phyloP scores from a whole-genome alignment of 1,140 invertebrate species.

The Brachionus koreanus region DNA sequence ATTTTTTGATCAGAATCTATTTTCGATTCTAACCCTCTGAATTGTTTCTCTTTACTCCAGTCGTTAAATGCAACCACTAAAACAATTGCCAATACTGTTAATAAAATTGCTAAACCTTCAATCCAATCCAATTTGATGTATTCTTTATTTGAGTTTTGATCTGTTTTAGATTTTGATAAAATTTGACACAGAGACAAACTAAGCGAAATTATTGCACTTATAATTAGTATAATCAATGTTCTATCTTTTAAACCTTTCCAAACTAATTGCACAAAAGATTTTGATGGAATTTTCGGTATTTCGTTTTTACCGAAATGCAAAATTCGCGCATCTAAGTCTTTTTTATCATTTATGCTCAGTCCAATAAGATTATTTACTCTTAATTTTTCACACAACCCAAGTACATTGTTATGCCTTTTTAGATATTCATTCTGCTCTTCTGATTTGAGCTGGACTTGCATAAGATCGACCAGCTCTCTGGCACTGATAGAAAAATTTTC shows the following conservation, averaged over 20 bases:
- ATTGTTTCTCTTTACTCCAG: constrained; percentile 97
- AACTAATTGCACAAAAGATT: constrained; percentile 94
- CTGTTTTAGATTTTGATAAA: neutral
- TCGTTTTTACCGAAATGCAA: constrained; percentile 93
- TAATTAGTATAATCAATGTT: constrained; percentile 81
- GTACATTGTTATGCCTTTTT: neutral
- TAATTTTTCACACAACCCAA: neutral
- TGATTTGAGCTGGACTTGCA: constrained; percentile 26
- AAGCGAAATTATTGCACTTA: constrained; percentile 57
- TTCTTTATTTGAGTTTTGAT: neutral
- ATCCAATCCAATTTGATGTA: constrained; percentile 68
- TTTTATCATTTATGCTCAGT: constrained; percentile 74
- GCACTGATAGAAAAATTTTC: neutral
- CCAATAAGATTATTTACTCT: constrained; percentile 59
- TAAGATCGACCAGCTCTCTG: constrained; percentile 20
- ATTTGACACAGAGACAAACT: constrained; percentile 56
- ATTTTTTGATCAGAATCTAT: constrained; percentile 99
- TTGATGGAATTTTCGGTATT: constrained; percentile 97
- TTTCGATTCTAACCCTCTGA: constrained; percentile 88
- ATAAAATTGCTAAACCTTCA: constrained; percentile 92
- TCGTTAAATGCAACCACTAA: constrained; percentile 98
- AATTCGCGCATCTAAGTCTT: constrained; percentile 83
- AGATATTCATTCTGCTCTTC: constrained; percentile 2
- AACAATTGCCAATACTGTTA: constrained; percentile 95
- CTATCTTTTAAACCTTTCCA: constrained; percentile 99